A percentile compares a stretch with the other conserved stretches of the same genome.
Evolutionary conservation across 2,797 vertebrate species (phyloP).

Genomic region (Myiotriccus ornatus): DNA sequence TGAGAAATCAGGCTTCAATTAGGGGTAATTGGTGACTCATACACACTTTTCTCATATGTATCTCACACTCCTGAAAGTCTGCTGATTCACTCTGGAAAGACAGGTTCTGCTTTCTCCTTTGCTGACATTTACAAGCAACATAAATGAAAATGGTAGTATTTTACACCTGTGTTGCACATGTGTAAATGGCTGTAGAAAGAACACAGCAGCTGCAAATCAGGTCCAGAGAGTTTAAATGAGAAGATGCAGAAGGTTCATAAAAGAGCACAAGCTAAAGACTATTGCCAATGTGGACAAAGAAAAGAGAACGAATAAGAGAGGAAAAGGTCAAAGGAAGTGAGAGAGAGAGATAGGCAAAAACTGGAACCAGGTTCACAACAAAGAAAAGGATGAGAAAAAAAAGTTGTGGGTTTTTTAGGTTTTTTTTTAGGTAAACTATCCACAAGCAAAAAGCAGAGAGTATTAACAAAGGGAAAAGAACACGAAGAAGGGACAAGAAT

Average conservation of each 20-base stretch:
- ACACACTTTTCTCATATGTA: not conserved
- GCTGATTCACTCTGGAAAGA: constrained; percentile 17
- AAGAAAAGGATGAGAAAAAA: not conserved
- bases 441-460: not conserved
- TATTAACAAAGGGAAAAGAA: not conserved
- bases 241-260: constrained; percentile 45
- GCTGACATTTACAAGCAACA: constrained; percentile 47
- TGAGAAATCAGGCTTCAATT: not conserved
- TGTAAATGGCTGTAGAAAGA: not conserved
- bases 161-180: constrained; percentile 55
- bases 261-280: not conserved
- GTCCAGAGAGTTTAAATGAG: constrained; percentile 18
- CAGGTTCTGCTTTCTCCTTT: constrained; percentile 44
- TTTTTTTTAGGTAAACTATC: not conserved
- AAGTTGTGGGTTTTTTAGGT: not conserved
- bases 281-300: constrained; percentile 6
- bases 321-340: constrained; percentile 47
- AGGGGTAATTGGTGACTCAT: not conserved
- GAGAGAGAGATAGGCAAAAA: not conserved
- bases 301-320: not conserved
- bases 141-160: constrained; percentile 43
- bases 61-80: constrained; percentile 1
- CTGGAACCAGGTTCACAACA: constrained; percentile 4
- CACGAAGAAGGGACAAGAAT: not conserved
- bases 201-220: constrained; percentile 29